Evolutionary conservation across 30 jellyfish, hydroid and myxozoan species (phyloP).

Genomic region (Chrysaora quinquecirrha): DNA sequence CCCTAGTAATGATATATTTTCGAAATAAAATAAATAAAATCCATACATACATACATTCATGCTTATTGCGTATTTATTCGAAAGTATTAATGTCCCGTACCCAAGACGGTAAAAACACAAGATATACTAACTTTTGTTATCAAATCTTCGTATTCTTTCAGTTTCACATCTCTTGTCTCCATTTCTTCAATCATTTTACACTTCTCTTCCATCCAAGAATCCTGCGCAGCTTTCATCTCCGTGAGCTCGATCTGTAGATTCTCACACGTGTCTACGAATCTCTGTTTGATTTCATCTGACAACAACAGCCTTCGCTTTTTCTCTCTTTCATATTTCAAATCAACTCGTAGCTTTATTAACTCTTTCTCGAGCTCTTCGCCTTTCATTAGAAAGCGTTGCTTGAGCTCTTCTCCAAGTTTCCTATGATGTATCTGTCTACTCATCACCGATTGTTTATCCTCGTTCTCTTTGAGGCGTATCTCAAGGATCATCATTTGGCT

Average conservation of each 20-base stretch:
- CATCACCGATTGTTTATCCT: background rate
- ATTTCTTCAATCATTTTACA: background rate
- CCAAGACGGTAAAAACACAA: too few species aligned
- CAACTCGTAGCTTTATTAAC: constrained; percentile 4
- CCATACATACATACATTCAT: too few species aligned
- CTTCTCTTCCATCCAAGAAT: background rate
- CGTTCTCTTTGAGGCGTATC: constrained; percentile 7
- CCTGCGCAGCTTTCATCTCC: constrained; percentile 3
- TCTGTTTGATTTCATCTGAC: constrained; percentile 43
- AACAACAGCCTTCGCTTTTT: constrained; percentile 33
- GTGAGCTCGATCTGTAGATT: constrained; percentile 37
- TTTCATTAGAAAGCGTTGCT: constrained; percentile 20
- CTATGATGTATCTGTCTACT: constrained; percentile 7
- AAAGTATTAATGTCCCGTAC: too few species aligned
- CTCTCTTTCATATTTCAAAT: constrained; percentile 23
- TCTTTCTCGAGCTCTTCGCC: constrained; percentile 32
- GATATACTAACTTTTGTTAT: too few species aligned
- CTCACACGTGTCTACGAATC: constrained; percentile 38
- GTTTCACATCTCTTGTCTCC: background rate
- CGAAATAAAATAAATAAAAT: too few species aligned
- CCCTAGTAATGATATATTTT: too few species aligned
- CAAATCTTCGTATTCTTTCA: background rate
- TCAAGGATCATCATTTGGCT: background rate
- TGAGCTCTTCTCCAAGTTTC: constrained; percentile 38
- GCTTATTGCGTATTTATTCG: too few species aligned